Evolutionary conservation across 1,140 invertebrate genomes (phyloP).

Genomic region (Macrostomum lignano): DNA sequence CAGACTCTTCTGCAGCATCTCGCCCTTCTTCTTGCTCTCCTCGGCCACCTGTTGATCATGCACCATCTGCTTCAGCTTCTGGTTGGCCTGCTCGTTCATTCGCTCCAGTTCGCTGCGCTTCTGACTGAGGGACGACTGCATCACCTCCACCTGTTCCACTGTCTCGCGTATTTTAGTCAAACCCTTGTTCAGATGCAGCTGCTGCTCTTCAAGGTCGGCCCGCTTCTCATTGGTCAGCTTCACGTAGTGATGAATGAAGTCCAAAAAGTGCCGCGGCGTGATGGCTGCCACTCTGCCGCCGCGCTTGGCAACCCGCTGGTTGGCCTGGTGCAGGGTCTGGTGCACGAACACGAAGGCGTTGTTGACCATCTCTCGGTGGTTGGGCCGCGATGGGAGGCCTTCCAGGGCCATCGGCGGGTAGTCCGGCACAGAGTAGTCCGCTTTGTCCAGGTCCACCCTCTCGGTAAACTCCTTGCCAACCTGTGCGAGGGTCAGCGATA

Average conservation of each 20-base stretch:
- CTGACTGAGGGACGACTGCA: conserved; percentile 86
- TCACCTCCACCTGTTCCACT: conserved; percentile 93
- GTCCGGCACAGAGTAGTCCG: conserved; percentile 47
- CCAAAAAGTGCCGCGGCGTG: conserved; percentile 88
- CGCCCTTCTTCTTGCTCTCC: conserved; percentile 84
- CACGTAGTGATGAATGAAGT: conserved; percentile 95
- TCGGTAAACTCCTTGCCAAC: conserved; percentile 30
- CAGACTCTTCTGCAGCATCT: conserved; percentile 72
- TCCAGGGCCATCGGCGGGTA: conserved; percentile 57
- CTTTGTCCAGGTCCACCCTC: conserved; percentile 33
- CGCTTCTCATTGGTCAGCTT: conserved; percentile 48
- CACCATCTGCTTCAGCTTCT: conserved; percentile 86
- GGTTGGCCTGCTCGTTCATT: conserved; percentile 95
- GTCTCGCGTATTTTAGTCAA: conserved; percentile 94
- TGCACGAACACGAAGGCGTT: conserved; percentile 95
- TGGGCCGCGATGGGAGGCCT: conserved; percentile 36
- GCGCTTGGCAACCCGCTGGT: conserved; percentile 53
- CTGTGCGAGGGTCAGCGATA: too few species aligned
- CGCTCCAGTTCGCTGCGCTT: conserved; percentile 68
- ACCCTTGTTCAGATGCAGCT: conserved; percentile 90
- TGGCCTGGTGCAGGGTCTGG: conserved; percentile 75
- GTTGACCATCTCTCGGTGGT: conserved; percentile 68
- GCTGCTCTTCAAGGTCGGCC: conserved; percentile 86
- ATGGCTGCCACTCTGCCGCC: conserved; percentile 82
- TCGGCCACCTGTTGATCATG: conserved; percentile 89